A percentile compares a stretch with the other conserved stretches of the same genome.
phyloP scores from a whole-genome alignment of 2,113 vertebrate genomes.

The Entelurus aequoreus region DNA sequence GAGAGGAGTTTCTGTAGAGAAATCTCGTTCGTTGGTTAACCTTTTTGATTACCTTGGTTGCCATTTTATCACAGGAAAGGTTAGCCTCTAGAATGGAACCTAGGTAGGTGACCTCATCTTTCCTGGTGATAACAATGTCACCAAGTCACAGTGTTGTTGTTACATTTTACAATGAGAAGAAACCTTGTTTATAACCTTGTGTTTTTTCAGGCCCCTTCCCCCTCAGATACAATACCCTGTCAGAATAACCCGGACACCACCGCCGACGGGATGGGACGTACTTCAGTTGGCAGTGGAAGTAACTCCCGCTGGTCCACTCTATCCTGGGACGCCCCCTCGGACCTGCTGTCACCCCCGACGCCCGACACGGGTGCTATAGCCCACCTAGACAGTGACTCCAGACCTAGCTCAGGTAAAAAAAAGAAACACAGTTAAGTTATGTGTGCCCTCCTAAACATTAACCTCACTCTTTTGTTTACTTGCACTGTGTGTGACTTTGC shows the following conservation, averaged over 20 bases:
- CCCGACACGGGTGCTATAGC: conserved; percentile 50
- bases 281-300: conserved; percentile 35
- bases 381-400: conserved; percentile 69
- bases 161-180: neutral
- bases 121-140: too few relatives aligned
- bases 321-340: conserved; percentile 72
- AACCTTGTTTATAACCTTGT: neutral
- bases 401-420: conserved; percentile 74
- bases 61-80: too few relatives aligned
- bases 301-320: conserved; percentile 67
- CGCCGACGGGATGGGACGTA: conserved; percentile 33
- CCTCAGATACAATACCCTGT: conserved; percentile 38
- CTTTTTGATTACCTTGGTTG: too few relatives aligned
- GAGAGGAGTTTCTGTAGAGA: too few relatives aligned
- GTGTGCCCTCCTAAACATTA: conserved; percentile 59
- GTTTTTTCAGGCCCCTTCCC: conserved; percentile 54
- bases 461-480: conserved; percentile 44
- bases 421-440: conserved; percentile 15
- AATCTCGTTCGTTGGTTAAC: too few relatives aligned
- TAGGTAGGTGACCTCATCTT: too few relatives aligned
- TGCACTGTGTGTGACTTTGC: conserved; percentile 34
- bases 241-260: conserved; percentile 45
- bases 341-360: conserved; percentile 68
- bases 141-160: neutral
- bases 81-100: too few relatives aligned